Conservation (phyloP, 2,888 invertebrate genomes). For the Aquatica leii region DNA sequence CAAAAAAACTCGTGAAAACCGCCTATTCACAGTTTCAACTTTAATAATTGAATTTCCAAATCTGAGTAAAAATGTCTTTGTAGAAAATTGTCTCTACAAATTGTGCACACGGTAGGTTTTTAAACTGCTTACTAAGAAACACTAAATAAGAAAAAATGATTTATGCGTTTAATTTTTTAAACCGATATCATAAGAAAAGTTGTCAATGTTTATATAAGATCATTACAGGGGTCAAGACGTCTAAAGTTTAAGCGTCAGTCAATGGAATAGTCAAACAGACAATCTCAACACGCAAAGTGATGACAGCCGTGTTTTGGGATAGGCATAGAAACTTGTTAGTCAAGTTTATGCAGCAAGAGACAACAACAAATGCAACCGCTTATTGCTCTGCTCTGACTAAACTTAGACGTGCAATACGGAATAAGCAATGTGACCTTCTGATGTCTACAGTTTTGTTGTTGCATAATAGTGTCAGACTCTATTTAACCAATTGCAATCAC, state of each 20-base stretch:
- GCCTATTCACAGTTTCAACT: too few species aligned
- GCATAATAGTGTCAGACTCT: neutral
- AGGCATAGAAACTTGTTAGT: neutral
- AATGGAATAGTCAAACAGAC: constrained; percentile 14
- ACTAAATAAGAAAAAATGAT: neutral
- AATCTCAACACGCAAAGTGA: constrained; percentile 13
- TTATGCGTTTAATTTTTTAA: neutral
- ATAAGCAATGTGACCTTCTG: constrained; percentile 3
- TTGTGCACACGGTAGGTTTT: too few species aligned
- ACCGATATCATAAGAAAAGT: neutral
- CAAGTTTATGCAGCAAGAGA: too few species aligned
- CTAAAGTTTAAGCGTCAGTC: neutral
- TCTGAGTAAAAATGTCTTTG: too few species aligned
- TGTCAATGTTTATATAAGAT: neutral
- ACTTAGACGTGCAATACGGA: neutral
- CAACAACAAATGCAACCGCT: too few species aligned
- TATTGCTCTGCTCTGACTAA: neutral
- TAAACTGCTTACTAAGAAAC: neutral
- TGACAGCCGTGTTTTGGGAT: constrained; percentile 8
- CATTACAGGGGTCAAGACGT: constrained; percentile 7
- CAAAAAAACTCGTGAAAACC: too few species aligned
- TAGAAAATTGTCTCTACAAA: too few species aligned
- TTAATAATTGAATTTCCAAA: too few species aligned
- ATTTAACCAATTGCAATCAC: too few species aligned
- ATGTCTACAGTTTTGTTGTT: neutral